A percentile compares a stretch with the other conserved stretches of the same genome.
phyloP scores from a whole-genome alignment of 2,797 vertebrate genomes.

The Neomorphus geoffroyi region DNA sequence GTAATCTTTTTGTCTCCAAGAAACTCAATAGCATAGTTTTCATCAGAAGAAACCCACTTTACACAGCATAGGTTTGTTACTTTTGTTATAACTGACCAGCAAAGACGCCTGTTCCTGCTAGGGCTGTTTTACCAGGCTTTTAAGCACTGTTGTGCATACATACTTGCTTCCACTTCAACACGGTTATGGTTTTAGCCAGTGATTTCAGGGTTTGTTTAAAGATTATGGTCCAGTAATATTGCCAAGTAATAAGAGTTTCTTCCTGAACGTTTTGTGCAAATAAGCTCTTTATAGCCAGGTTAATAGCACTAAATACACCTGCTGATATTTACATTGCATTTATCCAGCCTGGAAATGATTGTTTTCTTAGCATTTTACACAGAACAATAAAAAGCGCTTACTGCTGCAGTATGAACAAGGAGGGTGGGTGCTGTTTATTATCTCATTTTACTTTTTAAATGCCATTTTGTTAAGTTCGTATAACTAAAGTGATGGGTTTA shows the following conservation, averaged over 20 bases:
- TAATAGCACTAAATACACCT: constrained; percentile 45
- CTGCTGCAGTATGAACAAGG: background rate
- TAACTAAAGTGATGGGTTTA: background rate
- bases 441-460: constrained; percentile 36
- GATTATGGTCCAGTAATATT: constrained; percentile 9
- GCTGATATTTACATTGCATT: constrained; percentile 58
- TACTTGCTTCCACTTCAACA: background rate
- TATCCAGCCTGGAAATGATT: constrained; percentile 37
- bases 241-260: constrained; percentile 39
- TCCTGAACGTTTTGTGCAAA: constrained; percentile 36
- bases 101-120: background rate
- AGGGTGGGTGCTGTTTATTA: background rate
- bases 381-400: background rate
- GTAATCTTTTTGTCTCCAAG: background rate
- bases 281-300: constrained; percentile 22
- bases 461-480: background rate
- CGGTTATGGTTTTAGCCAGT: background rate
- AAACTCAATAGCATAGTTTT: background rate
- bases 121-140: background rate
- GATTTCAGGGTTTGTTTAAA: constrained; percentile 36
- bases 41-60: background rate
- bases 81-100: background rate
- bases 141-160: background rate
- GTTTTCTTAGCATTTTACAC: constrained; percentile 18
- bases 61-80: background rate